Base-by-base conservation (phyloP, 2,888 invertebrate genomes). In the Vandiemenella viatica region DNA sequence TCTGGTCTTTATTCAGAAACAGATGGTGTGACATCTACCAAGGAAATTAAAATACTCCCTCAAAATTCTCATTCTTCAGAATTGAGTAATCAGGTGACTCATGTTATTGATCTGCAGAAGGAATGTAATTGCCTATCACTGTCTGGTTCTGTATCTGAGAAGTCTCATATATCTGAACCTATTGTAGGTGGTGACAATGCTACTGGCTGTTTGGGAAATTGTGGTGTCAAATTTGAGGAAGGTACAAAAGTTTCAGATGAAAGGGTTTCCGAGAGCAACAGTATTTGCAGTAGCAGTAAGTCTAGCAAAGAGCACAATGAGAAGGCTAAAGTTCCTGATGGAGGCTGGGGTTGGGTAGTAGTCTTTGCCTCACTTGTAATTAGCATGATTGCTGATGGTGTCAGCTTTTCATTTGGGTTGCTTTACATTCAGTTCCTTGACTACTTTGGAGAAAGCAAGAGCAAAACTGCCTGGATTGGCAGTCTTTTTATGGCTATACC, bases 351-450 rank as follows among this genome's bases (percentile, higher is more conserved):
- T 6, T 91, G 90, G 91, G 73, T 89, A 17, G 84, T 95, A 1
- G 92, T 95, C 0, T 65, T 83, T 37, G 81, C 90, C 4, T 87
- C 90, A 0, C 77, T 95, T 56, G 64, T 89, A 38, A 80, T 91
- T 50, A 90, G 90, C 17, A 77, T 90, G 69, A 83, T 95, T 44
- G 88, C 90, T 37, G 95, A 95, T 65, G 95, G 95, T 0, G 79
- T 93, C 49, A 88, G 89, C 45, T 91, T 93, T 64, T 89, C 90
- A 1, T 93, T 93, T 64, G 96, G 95, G 0, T 70, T 93, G 16
- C 72, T 95, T 7, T 90, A 85, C 61, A 81, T 85, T 1, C 83
- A 90, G 60, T 81, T 93, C 59, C 69, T 88, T 41, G 72, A 79
- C 43, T 81, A 87, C 60, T 95, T 91, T 63, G 69, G 75, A 49